phyloP scores from a whole-genome alignment of 92 coral and sea anemone species.

The Scolanthus callimorphus region DNA sequence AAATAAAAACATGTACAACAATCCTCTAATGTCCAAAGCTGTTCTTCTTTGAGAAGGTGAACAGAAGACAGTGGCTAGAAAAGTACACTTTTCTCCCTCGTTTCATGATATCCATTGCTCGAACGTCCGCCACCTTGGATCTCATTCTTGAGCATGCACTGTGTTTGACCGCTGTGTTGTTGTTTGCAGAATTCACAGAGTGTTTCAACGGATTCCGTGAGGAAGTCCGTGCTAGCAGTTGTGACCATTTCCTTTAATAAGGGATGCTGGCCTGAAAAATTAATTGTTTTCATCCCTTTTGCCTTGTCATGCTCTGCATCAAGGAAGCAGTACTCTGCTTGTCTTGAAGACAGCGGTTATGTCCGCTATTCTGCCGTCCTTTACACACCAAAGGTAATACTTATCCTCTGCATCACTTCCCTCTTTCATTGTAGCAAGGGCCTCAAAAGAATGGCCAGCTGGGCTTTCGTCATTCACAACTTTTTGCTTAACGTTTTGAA shows the following conservation, averaged over 20 bases:
- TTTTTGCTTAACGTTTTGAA: constrained; percentile 51
- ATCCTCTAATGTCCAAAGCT: too few species aligned
- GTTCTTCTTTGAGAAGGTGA: too few species aligned
- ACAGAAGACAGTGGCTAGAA: too few species aligned
- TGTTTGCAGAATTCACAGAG: constrained; percentile 59
- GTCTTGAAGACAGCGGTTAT: constrained; percentile 45
- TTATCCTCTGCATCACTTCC: constrained; percentile 36
- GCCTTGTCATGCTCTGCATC: constrained; percentile 68
- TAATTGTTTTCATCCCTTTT: constrained; percentile 56
- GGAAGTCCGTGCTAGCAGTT: constrained; percentile 55
- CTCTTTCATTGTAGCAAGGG: constrained; percentile 57
- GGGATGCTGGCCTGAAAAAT: constrained; percentile 49
- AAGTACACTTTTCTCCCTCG: too few species aligned
- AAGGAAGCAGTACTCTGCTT: constrained; percentile 43
- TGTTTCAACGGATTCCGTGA: constrained; percentile 45
- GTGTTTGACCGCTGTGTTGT: too few species aligned
- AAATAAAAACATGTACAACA: too few species aligned
- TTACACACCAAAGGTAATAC: constrained; percentile 46
- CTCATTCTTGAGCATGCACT: too few species aligned
- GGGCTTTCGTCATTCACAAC: constrained; percentile 36
- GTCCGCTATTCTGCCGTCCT: constrained; percentile 39
- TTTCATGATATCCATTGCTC: too few species aligned
- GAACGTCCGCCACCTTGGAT: too few species aligned
- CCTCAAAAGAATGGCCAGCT: constrained; percentile 58
- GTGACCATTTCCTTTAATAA: constrained; percentile 39